Base-by-base conservation (phyloP, 1,140 invertebrate genomes). In the Eumaeus atala region DNA sequence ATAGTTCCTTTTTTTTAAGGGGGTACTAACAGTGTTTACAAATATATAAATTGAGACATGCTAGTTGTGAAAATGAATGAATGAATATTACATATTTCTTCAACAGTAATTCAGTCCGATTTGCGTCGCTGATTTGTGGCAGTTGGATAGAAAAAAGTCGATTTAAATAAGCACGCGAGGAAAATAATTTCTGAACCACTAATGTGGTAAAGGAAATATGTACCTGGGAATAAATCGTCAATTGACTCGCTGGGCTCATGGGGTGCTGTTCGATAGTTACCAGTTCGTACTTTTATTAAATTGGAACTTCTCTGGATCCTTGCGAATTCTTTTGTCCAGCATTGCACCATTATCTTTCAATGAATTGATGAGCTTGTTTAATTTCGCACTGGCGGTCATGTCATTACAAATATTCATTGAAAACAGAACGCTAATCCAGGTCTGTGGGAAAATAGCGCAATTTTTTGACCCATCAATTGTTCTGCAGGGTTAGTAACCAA, bases 401-500 rank as follows among this genome's bases (percentile, higher is more conserved):
- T 97, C 91, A 51, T 90, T 89, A 1, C 91, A 89, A 33, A 98
- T 90, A 42, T 90, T 91, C 11, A 99, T 87, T 0, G 97, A 98
- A 78, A 94, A 99, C 94, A 99, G 0, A 98, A 95, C 10, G 97
- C 96, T 7, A 98, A 84, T 0, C 98, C 98, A 1, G 98, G 99
- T 0, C 98, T 98, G 84, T 99, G 99, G 0, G 98, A 99, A 87
- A 99, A 99, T 35, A 99, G 75, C 1, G 92, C 94, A 49, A 99
- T 89, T 64, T 93, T 92, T 66, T 93, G 94, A 5, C 95, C 95
- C 51, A 91, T 89, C 35, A 98, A 82, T 61, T 94, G 87, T 9
- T 90, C 83, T 4, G 91, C 73, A 8, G 90, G 87, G 69, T 92
- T 93, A 55, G 89, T 92, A 28, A 95, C 88, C 37, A 99, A 85